Base-by-base conservation (phyloP, 2,888 invertebrate genomes). In the Limnephilus rhombicus region DNA sequence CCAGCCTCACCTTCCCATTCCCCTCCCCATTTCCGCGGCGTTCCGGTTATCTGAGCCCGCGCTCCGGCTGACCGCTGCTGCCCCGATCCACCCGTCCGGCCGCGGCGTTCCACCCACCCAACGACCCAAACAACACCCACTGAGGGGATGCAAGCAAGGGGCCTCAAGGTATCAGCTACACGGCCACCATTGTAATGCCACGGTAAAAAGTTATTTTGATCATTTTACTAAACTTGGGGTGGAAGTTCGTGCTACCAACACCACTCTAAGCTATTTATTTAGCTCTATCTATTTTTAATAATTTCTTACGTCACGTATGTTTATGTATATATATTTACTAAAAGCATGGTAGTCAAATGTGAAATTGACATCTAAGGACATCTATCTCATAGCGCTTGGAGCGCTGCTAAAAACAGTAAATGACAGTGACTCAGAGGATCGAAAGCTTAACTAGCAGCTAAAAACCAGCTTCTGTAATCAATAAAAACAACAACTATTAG, bases 1-100 rank as follows among this genome's bases (percentile, higher is more conserved):
- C 93, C 88, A 41, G 89, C 80, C 87, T 68, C 83, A 68, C 89
- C 93, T 92, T 89, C 85, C 85, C 92, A 81, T 80, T 68, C 80
- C 81, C 89, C 49, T 80, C 31, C 86, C 80, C 37, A 80, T 24
- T 86, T 85, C 80, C 68, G 87, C 87, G 34, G 31, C 31, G 53
- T 83, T 37, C 68, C 68, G 68, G 68, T 68, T 68, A 90, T 90
- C 85, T 90, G 90, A 49, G 45, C 37, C 45, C 90, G 68, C 68
- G 68, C 68, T 68, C 68, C 68, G 24, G 68, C 68, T 68, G 68
- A 68, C 68, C 68, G 68, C 24, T 68, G 68, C 68, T 68, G 68
- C 68, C 68, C 68, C 68, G 68, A 24, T 68, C 68, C 68, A 68
- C 68, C 68, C 68, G 68, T 68, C 24, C 45, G 45, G 31, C 31